These are phyloP conservation scores for Clamator glandarius DNA, from an alignment of 2,797 vertebrate species.

Conservation along the genomic window DNA sequence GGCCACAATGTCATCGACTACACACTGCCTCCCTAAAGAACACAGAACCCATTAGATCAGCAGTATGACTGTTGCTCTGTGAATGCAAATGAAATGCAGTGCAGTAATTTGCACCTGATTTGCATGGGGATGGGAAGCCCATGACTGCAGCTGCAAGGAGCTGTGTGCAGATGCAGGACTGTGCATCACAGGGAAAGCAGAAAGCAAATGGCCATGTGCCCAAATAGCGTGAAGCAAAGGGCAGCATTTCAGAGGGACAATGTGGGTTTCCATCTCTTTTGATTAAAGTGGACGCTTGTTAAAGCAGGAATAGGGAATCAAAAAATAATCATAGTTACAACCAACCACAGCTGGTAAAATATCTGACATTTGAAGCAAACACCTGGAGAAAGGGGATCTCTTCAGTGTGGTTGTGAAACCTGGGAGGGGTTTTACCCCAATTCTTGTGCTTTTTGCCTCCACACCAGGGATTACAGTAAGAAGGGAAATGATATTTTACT, in stretches of 20 bases:
- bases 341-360: not conserved
- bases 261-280: not conserved
- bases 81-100: not conserved
- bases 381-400: not conserved
- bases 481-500: not conserved
- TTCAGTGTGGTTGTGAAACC: not conserved
- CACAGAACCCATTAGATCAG: not conserved
- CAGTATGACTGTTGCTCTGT: not conserved
- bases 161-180: not conserved
- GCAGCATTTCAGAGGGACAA: not conserved
- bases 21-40: not conserved
- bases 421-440: not conserved
- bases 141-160: not conserved
- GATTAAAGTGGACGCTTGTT: conserved; percentile 20
- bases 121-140: not conserved
- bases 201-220: not conserved
- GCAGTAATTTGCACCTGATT: not conserved
- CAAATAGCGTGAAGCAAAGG: not conserved
- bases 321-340: not conserved
- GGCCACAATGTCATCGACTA: not conserved
- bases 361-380: not conserved
- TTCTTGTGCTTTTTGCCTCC: not conserved
- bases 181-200: conserved; percentile 3
- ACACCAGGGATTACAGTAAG: not conserved
- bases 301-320: not conserved